Evolutionary conservation across 2,113 vertebrate genomes (phyloP).

Genomic region (Cyphomyrus discorhynchus): DNA sequence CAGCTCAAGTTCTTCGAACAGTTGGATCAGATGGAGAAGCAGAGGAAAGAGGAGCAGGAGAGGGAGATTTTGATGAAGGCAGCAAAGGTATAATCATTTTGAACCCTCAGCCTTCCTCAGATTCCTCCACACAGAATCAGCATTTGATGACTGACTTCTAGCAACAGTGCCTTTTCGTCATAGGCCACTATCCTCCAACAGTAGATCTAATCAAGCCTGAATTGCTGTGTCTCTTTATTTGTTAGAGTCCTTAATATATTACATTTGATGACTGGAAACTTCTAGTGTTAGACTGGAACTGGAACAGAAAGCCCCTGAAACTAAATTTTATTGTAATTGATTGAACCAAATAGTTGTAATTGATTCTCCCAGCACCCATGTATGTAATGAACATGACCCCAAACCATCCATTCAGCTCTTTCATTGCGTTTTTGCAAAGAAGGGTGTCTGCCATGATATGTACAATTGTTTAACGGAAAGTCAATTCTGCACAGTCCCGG

Average conservation of each 20-base stretch:
- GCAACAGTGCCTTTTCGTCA: neutral
- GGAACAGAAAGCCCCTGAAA: neutral
- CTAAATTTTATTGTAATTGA: neutral
- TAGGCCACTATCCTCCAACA: neutral
- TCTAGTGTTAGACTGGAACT: neutral
- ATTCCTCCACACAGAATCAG: neutral
- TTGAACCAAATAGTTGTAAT: neutral
- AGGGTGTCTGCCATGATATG: neutral
- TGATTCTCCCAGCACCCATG: neutral
- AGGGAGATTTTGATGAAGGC: conserved; percentile 93
- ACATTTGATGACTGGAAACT: neutral
- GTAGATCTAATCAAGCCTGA: neutral
- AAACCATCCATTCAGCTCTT: neutral
- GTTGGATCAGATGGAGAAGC: conserved; percentile 92
- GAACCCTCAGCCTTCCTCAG: neutral
- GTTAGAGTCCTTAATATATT: neutral
- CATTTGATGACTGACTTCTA: neutral
- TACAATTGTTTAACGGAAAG: neutral
- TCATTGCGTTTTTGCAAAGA: neutral
- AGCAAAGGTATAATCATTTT: conserved; percentile 72
- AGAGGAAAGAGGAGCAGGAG: conserved; percentile 92
- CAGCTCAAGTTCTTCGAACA: conserved; percentile 96
- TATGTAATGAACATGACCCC: neutral
- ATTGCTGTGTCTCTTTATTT: neutral
- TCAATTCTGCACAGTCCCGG: conserved; percentile 70